Conservation (phyloP, 2,797 vertebrate species). For the Rhabdophis nuchalis region DNA sequence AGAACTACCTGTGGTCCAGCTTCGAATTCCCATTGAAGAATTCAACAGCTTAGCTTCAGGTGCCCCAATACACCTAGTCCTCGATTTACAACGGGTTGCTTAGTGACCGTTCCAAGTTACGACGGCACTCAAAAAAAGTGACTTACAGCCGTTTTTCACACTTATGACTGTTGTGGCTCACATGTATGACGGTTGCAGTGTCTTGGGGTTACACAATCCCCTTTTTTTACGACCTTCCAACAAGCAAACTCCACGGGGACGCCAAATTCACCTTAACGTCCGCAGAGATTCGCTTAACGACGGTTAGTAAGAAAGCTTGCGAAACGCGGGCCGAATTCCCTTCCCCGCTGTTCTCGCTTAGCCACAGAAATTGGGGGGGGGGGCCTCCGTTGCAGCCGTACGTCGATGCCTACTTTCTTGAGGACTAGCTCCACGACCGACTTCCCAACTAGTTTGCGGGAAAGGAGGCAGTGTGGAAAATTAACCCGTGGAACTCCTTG, state of each 20-base stretch:
- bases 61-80: background rate
- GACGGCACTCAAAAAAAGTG: too few species aligned
- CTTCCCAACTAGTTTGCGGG: background rate
- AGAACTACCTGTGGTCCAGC: background rate
- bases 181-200: background rate
- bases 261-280: background rate
- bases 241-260: too few species aligned
- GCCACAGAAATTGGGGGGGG: background rate
- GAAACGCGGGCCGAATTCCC: too few species aligned
- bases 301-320: too few species aligned
- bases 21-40: background rate
- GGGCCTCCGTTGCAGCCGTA: background rate
- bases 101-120: background rate
- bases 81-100: background rate
- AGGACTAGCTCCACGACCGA: background rate
- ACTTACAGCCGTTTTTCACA: too few species aligned
- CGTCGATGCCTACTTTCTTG: rapidly evolving
- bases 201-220: background rate
- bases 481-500: too few species aligned
- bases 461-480: background rate
- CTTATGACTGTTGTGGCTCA: background rate
- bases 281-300: background rate
- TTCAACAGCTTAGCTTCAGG: background rate
- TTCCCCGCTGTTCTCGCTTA: background rate
- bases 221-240: too few species aligned